Evolutionary conservation across 2,113 vertebrate species (phyloP).

Genomic region (Caranx ignobilis): DNA sequence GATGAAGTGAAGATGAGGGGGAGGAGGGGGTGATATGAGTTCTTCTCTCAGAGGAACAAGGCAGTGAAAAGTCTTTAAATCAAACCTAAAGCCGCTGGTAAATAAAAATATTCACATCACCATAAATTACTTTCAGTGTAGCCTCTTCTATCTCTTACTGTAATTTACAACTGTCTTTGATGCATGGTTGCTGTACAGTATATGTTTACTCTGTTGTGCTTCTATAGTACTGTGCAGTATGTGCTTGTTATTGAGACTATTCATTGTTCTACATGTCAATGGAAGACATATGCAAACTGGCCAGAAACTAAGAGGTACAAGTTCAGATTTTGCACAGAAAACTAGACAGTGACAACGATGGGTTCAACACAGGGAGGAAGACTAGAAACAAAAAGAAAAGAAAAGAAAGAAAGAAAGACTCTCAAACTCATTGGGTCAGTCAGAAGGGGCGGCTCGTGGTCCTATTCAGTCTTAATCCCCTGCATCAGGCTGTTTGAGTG

Average conservation of each 20-base stretch:
- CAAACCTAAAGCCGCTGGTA: background rate
- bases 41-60: constrained; percentile 11
- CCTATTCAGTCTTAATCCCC: constrained; percentile 72
- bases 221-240: background rate
- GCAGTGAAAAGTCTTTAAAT: constrained; percentile 16
- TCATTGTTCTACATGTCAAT: constrained; percentile 17
- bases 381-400: background rate
- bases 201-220: background rate
- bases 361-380: background rate
- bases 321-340: background rate
- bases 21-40: background rate
- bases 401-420: constrained; percentile 5
- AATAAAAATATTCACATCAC: background rate
- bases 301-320: background rate
- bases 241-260: background rate
- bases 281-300: constrained; percentile 30
- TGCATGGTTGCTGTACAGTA: background rate
- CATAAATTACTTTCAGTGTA: background rate
- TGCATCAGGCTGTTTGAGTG: constrained; percentile 56
- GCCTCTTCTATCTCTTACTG: background rate
- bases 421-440: constrained; percentile 49
- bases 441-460: constrained; percentile 38
- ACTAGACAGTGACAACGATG: background rate
- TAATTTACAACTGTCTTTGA: background rate
- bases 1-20: background rate